Conservation (phyloP, 2,113 vertebrate genomes). For the Empidonax traillii region DNA sequence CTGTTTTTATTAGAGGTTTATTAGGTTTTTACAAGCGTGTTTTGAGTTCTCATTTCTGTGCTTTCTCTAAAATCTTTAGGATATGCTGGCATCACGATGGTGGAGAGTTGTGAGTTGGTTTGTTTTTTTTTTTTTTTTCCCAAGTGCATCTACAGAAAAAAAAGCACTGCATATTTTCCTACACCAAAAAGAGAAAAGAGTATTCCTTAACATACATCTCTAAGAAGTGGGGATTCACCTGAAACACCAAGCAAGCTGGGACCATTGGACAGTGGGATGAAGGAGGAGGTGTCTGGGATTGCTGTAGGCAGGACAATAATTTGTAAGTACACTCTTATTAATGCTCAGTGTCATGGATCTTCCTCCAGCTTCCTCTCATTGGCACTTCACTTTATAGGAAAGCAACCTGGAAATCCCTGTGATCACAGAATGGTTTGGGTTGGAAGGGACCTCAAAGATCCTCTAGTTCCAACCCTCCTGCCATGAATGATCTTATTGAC, state of each 20-base stretch:
- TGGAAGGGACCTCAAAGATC: not conserved
- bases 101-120: not conserved
- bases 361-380: not conserved
- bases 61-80: not conserved
- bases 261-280: not conserved
- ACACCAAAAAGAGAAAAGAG: not conserved
- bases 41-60: constrained; percentile 1
- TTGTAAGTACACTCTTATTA: not conserved
- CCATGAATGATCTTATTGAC: not conserved
- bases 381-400: not conserved
- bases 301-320: not conserved
- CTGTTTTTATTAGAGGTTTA: not conserved
- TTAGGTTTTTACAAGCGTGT: not conserved
- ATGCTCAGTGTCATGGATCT: not conserved
- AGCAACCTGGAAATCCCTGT: not conserved
- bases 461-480: not conserved
- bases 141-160: not conserved
- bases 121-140: not conserved
- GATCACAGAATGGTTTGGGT: not conserved
- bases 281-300: not conserved
- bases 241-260: not conserved
- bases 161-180: not conserved
- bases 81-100: not conserved
- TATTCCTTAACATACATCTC: not conserved
- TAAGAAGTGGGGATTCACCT: not conserved